Evolutionary conservation across 2,113 vertebrate species (phyloP), one percentile per base, ranked within the genome.

Genomic region (Scopus umbretta): DNA sequence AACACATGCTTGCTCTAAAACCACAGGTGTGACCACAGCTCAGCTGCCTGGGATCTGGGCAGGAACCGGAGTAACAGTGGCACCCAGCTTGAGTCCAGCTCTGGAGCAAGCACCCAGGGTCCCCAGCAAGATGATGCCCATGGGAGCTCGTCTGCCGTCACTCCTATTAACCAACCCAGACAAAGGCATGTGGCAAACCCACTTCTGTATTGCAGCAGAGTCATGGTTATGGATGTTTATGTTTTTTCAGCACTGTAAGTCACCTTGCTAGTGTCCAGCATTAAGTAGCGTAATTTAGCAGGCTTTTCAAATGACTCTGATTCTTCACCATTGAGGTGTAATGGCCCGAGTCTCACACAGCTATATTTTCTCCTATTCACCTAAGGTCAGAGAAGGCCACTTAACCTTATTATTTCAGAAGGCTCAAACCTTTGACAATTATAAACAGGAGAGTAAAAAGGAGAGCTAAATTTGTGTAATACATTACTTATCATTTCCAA

Each of bases 401-500:
- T 96, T 95, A 88, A 95, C 89, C 95, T 96, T 89, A 95, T 95
- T 95, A 93, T 80, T 96, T 91, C 89, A 91, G 80, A 91, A 86
- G 55, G 52, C 16, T 84, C 45, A 94, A 92, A 93, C 38, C 62
- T 76, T 49, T 88, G 58, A 82, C 91, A 87, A 95, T 91, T 90
- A 94, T 32, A 93, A 96, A 92, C 78, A 92, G 83, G 89, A 85
- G 76, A 88, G 63, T 47, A 58, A 94, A 89, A 90, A 49, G 17
- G 16, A 75, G 73, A 82, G 70, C 42, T 73, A 43, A 34, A 96
- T 96, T 90, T 91, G 70, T 86, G 78, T 58, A 94, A 80, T 52
- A 18, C 22, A 50, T 88, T 79, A 65, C 70, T 87, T 80, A 61
- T 21, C 22, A 58, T 70, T 92, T 58, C n/a, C 23, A n/a, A 87